Base-by-base conservation (phyloP, 2,888 invertebrate genomes). In the Scaptomyza tumidula region DNA sequence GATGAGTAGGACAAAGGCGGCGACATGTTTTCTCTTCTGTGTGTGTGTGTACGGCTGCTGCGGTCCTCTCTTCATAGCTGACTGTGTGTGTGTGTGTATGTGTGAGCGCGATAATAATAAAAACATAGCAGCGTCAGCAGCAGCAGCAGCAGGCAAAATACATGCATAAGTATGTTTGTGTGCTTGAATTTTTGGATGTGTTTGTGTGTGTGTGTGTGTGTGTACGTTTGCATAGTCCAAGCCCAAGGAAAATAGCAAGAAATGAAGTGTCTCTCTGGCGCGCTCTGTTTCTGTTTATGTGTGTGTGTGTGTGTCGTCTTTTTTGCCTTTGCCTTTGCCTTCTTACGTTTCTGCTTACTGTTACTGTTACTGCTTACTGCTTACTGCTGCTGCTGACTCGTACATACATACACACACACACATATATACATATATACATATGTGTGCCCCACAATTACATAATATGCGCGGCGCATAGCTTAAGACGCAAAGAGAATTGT, bases 391-490 rank as follows among this genome's bases (percentile, higher is more conserved):
- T 43, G 48, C 59, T 54, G 56, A 54, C 56, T 50, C 53, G 60
- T 60, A 64, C 65, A 43, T 11, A 53, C 7, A 53, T 11, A 16
- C 49, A 33, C 31, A 37, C 14, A 37, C 14, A 50, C 9, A 24
- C 53, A 56, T 4, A 58, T 31, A 46, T 16, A 39, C 10, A 16
- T 58, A n/a, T 49, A 45, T 58, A 19, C 24, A 7, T 63, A 58
- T 70, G 65, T 71, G 69, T 86, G 83, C 61, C 66, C 74, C 44
- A 82, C 88, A 83, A 83, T 83, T 88, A 83, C 88, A 83, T 83
- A 83, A 83, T 88, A 83, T 86, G 86, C 88, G 85, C 81, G 71
- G 87, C 87, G 82, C 82, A 83, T 78, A 67, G 66, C 59, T 76
- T 45, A 76, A 78, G 75, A 78, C 60, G 63, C 64, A 14, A 44